Conservation (phyloP, 2,888 invertebrate species). For the Heterodera filipjevi region DNA sequence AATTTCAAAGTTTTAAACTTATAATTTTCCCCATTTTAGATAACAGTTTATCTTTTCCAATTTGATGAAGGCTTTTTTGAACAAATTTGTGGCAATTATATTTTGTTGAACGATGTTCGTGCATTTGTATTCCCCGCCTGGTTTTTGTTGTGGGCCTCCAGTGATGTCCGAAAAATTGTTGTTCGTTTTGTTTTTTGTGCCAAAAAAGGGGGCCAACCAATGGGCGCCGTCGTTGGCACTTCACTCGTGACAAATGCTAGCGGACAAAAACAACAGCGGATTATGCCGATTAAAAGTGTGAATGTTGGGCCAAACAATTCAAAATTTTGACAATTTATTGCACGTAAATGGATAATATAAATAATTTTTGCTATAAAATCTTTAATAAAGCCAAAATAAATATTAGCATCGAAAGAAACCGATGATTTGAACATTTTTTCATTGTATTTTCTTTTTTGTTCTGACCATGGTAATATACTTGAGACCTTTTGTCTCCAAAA, state of each 20-base stretch:
- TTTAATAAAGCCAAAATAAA: too few species aligned
- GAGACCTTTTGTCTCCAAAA: too few species aligned
- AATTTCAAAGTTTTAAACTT: not conserved
- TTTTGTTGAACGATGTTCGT: slow-evolving; percentile 14
- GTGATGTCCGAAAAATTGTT: slow-evolving; percentile 1
- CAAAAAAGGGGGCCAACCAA: not conserved
- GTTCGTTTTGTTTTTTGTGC: not conserved
- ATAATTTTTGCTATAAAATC: too few species aligned
- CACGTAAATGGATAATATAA: too few species aligned
- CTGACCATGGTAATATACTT: too few species aligned
- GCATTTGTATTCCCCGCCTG: slow-evolving; percentile 19
- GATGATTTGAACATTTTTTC: too few species aligned
- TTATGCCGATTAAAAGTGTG: not conserved
- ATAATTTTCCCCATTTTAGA: not conserved
- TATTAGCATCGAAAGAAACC: too few species aligned
- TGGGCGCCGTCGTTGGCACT: not conserved
- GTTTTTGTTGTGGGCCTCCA: slow-evolving; percentile 24
- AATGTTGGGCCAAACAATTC: not conserved
- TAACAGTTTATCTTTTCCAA: not conserved
- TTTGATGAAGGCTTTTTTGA: not conserved
- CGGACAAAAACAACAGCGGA: not conserved
- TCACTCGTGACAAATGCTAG: too few species aligned
- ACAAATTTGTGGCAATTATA: not conserved
- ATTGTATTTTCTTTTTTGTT: too few species aligned
- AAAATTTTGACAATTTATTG: not conserved